Percentiles rank a stretch among this genome's conserved stretches.
These are phyloP conservation scores for Macropis europaea DNA, from an alignment of 2,888 invertebrate genomes.

Conservation along the genomic window DNA sequence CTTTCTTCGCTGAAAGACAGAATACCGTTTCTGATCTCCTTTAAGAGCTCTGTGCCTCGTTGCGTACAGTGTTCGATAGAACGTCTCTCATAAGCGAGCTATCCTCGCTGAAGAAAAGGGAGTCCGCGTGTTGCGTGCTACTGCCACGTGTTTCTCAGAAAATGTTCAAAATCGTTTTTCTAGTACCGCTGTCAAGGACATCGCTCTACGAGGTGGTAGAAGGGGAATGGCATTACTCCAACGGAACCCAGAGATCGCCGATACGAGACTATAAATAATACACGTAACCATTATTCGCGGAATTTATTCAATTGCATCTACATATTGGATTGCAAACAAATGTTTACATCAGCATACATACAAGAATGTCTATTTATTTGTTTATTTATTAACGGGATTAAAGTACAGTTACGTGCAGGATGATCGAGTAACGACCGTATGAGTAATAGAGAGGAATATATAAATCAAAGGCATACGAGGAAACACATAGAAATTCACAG, in stretches of 20 bases:
- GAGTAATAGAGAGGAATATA: too few relatives aligned
- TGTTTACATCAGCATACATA: background rate
- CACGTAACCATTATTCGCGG: background rate
- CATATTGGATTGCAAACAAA: too few relatives aligned
- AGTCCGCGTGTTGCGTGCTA: conserved; percentile 13
- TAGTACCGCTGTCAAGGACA: conserved; percentile 38
- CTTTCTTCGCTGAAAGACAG: too few relatives aligned
- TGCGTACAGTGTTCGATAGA: background rate
- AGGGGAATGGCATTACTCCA: conserved; percentile 52
- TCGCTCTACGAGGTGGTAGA: conserved; percentile 1
- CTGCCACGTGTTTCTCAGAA: conserved; percentile 16
- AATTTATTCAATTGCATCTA: too few relatives aligned
- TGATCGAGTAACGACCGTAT: too few relatives aligned
- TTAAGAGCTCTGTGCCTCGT: too few relatives aligned
- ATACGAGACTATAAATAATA: conserved; percentile 51
- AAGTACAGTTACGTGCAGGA: too few relatives aligned
- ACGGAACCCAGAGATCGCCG: conserved; percentile 16
- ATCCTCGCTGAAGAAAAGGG: background rate
- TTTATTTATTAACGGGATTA: too few relatives aligned
- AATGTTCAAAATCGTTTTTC: conserved; percentile 6
- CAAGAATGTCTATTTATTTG: too few relatives aligned
- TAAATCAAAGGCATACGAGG: too few relatives aligned
- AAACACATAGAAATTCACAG: background rate
- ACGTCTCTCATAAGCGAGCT: background rate
- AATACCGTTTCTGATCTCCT: too few relatives aligned